Conservation (phyloP, 2,113 vertebrate species). For the Ceuthmochares aereus region DNA sequence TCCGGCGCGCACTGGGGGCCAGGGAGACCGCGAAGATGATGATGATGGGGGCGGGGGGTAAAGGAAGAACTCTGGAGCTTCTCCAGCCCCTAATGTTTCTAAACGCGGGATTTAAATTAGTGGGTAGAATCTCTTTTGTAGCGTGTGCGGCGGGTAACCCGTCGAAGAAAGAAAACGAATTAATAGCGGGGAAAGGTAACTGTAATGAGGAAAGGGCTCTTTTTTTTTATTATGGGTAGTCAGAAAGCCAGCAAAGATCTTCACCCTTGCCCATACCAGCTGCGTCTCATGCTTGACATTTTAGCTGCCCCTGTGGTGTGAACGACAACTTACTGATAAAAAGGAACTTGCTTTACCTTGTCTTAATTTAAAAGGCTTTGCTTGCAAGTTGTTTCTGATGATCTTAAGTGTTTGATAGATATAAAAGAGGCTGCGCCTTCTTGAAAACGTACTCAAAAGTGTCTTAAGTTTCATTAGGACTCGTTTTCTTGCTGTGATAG, state of each 20-base stretch:
- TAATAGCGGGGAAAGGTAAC: neutral
- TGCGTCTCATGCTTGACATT: neutral
- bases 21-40: no score
- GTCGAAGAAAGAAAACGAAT: neutral
- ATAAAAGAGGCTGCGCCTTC: neutral
- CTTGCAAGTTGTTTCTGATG: neutral
- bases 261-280: rapidly evolving
- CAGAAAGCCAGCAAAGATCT: neutral
- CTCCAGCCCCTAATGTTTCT: rapidly evolving
- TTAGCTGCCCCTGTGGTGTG: neutral
- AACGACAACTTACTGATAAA: neutral
- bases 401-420: neutral
- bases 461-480: neutral
- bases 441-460: neutral
- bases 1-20: no score
- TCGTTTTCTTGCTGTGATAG: neutral
- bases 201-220: neutral
- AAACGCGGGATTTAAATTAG: neutral
- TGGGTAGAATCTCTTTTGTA: neutral
- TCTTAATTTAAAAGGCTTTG: neutral
- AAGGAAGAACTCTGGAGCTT: no score
- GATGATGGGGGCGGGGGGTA: no score
- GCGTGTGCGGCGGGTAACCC: neutral
- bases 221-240: neutral
- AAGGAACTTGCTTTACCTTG: neutral